A percentile compares a stretch with the other conserved stretches of the same genome.
Conservation (phyloP, 2,888 invertebrate species). For the Synergus laeviventris region DNA sequence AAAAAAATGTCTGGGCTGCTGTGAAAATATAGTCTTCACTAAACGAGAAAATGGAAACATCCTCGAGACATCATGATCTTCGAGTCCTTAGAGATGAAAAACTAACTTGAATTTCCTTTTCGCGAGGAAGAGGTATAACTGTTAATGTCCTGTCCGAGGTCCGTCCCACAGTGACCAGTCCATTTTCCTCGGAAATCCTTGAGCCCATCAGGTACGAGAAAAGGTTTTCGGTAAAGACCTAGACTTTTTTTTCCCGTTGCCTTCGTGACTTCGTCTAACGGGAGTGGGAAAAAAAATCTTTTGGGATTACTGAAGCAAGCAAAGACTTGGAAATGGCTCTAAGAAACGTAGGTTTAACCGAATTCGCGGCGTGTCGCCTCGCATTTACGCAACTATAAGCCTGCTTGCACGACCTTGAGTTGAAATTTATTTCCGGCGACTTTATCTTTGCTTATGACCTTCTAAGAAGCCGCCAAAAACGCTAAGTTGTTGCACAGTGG, state of each 20-base stretch:
- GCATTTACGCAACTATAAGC: conserved; percentile 13
- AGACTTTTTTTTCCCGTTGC: conserved; percentile 36
- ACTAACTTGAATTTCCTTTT: conserved; percentile 9
- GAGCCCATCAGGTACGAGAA: conserved; percentile 23
- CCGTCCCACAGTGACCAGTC: neutral
- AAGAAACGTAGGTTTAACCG: neutral
- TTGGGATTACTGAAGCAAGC: neutral
- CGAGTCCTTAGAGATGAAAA: neutral
- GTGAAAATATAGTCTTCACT: neutral
- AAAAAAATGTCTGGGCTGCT: no score
- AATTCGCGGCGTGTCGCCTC: conserved; percentile 22
- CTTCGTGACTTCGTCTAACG: conserved; percentile 4
- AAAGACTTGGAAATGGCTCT: neutral
- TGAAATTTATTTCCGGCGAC: conserved; percentile 30
- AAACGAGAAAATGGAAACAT: neutral
- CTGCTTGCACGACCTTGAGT: conserved; percentile 14
- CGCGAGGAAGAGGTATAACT: neutral
- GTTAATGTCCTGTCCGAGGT: neutral
- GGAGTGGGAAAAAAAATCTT: neutral
- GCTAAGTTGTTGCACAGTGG: conserved; percentile 22
- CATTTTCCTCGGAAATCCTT: conserved; percentile 39
- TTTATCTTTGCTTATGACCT: conserved; percentile 37
- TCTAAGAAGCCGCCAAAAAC: conserved; percentile 19
- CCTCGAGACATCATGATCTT: neutral
- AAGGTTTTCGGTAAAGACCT: conserved; percentile 19